Evolutionary conservation across 2,113 vertebrate species (phyloP), one percentile per base, ranked within the genome.

Genomic region (Formicarius rufipectus): DNA sequence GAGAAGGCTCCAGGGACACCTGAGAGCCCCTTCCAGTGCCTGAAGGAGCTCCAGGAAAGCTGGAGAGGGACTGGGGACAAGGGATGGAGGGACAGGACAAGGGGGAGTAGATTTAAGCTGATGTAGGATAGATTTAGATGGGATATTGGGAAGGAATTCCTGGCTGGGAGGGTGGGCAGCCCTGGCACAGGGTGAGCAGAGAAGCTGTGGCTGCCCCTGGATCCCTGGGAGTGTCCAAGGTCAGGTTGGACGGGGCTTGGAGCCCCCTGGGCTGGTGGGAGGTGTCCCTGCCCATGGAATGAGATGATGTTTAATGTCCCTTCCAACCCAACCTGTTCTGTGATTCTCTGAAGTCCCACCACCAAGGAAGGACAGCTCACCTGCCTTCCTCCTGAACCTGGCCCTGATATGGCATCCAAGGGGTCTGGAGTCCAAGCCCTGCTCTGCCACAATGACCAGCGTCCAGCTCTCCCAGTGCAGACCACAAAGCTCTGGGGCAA

Each of bases 81-180:
- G 13, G 7, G 14, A 9, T 60, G 78, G 62, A 75, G 69, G 5
- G 45, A 60, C 16, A 53, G 39, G 53, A 52, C 6, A 66, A 4
- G 4, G 33, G 42, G 23, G 23, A 53, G 45, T 53, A 45, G 69
- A 16, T 67, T 67, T 30, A 8, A 58, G 8, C 2, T 52, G 52
- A 24, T 37, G 56, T 2, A 82, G 1, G 6, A 18, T 3, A 52
- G 33, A 39, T n/a, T 52, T 39, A 24, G 7, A 9, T 14, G 15
- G 0, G 1, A 21, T 67, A 20, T 4, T 4, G 3, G 23, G 15
- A 39, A 89, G 39, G 0, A 82, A 53, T 25, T 60, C 0, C 0
- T 67, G 0, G 0, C 45, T 75, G 39, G 0, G 60, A 59, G 19
- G 31, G 44, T 20, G 44, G 18, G 0, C 0, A 66, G 21, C 21